Evolutionary conservation across 2,113 vertebrate genomes (phyloP).

Genomic region (Leucoraja erinaceus): DNA sequence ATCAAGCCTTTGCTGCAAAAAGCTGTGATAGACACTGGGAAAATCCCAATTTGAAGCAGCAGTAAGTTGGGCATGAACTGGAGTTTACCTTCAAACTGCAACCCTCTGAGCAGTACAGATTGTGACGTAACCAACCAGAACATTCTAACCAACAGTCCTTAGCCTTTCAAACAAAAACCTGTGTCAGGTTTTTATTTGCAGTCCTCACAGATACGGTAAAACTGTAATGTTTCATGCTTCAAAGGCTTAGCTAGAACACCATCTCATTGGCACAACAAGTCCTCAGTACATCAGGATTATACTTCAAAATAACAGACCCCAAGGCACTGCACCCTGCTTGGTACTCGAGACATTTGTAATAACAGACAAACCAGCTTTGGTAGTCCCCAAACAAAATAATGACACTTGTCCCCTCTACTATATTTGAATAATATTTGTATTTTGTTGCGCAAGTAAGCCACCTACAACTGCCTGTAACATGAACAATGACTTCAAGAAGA

Average conservation of each 20-base stretch:
- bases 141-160: slow-evolving; percentile 31
- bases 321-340: not conserved
- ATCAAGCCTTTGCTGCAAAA: not conserved
- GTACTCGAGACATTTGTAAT: not conserved
- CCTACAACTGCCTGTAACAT: not conserved
- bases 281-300: not conserved
- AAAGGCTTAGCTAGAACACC: not conserved
- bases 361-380: not conserved
- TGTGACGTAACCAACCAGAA: slow-evolving; percentile 14
- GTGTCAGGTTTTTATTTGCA: not conserved
- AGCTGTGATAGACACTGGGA: not conserved
- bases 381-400: not conserved
- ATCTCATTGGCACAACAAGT: too few relatives aligned
- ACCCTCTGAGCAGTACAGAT: not conserved
- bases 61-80: not conserved
- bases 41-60: not conserved
- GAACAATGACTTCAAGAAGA: not conserved
- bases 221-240: not conserved
- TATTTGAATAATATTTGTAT: not conserved
- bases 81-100: slow-evolving; percentile 29
- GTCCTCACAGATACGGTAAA: not conserved
- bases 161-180: slow-evolving; percentile 30
- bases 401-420: not conserved
- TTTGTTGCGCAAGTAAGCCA: not conserved
- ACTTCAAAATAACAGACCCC: not conserved